Evolutionary conservation across 1,140 invertebrate species (phyloP), one percentile per base, ranked within the genome.

Genomic region (Diorhabda sublineata): DNA sequence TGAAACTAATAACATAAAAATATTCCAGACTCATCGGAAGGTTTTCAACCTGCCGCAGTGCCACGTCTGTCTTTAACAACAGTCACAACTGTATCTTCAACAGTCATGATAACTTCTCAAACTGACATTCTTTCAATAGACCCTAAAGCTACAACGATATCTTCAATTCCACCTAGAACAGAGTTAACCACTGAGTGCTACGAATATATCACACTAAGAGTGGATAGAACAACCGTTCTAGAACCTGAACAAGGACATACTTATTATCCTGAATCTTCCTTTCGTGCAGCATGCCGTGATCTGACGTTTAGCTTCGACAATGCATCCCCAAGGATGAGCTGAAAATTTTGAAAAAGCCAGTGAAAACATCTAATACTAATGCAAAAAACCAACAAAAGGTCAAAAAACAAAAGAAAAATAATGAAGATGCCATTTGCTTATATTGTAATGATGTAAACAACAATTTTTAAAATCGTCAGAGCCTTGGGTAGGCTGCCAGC

Each of bases 1-100:
- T 26, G 66, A 67, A 68, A 78, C 76, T 61, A 77, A 76, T n/a
- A 69, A 79, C 58, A 42, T 59, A n/a, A 6, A 6, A 42, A 26
- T n/a, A 59, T 6, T 26, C 8, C 5, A 26, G 8, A n/a, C n/a
- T n/a, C n/a, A 59, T n/a, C 58, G n/a, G 11, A 42, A 59, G 58
- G 58, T n/a, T 5, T 6, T 26, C 58, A 59, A 42, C 41, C n/a
- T 59, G 26, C 5, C 8, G 58, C 26, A 59, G 58, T 59, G 6
- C 58, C 58, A 59, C 26, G n/a, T 59, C n/a, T 59, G 58, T 42
- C 58, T 59, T 59, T 42, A 59, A 59, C 7, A n/a, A 59, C 41
- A 59, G 58, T 42, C 58, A 59, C 7, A 42, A 59, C 58, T 59
- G 58, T 59, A 59, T 59, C 58, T 8, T 59, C 58, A 59, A 59